Base-by-base conservation (phyloP, 1,140 invertebrate genomes). In the Aphelenchoides fujianensis region DNA sequence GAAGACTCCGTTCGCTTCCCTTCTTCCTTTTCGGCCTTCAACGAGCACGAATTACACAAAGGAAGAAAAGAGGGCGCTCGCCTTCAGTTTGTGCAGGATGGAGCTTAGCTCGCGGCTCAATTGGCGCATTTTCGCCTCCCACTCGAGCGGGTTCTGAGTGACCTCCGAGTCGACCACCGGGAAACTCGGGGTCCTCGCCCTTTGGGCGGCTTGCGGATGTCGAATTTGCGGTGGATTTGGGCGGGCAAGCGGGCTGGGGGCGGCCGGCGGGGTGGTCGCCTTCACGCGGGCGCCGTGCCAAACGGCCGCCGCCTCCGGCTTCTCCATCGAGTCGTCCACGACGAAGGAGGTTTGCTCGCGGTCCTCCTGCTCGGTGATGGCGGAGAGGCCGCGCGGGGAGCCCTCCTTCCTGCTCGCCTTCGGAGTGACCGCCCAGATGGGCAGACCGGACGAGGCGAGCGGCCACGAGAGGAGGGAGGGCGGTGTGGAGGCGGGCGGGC, bases 21-120 rank as follows among this genome's bases (percentile, higher is more conserved):
- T 76, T 34, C 35, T 76, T 78, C 30, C 35, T 69, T 64, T 73
- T 78, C 28, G 30, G n/a, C 28, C 23, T 72, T 12, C 59, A 59
- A 59, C 55, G 34, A 7, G 5, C 23, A 59, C 12, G 12, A 23
- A 48, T 48, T 48, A 12, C 12, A 48, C 41, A 48, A 48, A 48
- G 12, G 41, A 23, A 48, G 23, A 48, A n/a, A n/a, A n/a, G n/a
- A n/a, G n/a, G n/a, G n/a, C n/a, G n/a, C 5, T 59, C 23, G 34
- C 55, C 54, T 74, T 78, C 52, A 76, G 28, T 37, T 64, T 35
- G 19, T 63, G 63, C 7, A 76, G 63, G 27, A 74, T 69, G 37
- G 52, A 30, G 1, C 55, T 72, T 9, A 76, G 52, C 57, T 76
- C 64, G n/a, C 48, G 35, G 53, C 69, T 76, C 41, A 76, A 53